These are phyloP conservation scores for Panthera leo DNA, from an alignment of 2,113 vertebrate species.

Conservation along the genomic window DNA sequence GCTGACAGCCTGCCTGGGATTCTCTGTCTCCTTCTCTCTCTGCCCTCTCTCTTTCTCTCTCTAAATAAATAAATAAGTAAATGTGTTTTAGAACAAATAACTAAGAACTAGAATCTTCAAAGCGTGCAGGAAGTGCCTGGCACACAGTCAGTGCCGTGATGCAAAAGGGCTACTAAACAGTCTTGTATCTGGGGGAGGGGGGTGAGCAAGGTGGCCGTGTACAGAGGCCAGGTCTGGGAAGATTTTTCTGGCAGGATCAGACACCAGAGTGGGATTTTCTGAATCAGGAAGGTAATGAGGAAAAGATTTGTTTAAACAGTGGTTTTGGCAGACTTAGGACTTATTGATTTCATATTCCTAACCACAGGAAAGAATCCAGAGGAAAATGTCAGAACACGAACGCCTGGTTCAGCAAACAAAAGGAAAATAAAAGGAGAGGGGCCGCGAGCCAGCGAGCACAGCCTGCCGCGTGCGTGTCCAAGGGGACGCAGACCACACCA, in stretches of 20 bases:
- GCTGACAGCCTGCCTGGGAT: no score
- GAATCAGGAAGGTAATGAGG: background rate
- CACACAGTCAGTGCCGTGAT: fast-evolving
- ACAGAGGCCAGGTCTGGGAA: fast-evolving
- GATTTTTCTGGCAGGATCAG: fast-evolving
- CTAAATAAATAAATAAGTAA: no score
- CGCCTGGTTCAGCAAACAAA: background rate
- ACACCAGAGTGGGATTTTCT: fast-evolving
- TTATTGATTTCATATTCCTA: conserved; percentile 35
- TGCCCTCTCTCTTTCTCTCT: no score
- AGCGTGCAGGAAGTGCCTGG: fast-evolving
- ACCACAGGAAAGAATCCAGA: background rate
- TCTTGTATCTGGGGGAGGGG: fast-evolving
- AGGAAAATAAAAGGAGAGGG: background rate
- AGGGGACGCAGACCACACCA: fast-evolving
- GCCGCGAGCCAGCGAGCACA: background rate
- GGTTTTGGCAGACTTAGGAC: background rate
- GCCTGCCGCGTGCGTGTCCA: fast-evolving
- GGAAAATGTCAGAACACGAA: background rate
- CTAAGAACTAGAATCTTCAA: no score
- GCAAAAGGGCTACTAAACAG: fast-evolving
- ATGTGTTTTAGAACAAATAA: no score
- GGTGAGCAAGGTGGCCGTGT: fast-evolving
- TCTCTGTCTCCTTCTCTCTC: no score
- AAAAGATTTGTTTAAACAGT: background rate